Conservation (phyloP, 2,797 vertebrate genomes). For the Enteromius radiatus region DNA sequence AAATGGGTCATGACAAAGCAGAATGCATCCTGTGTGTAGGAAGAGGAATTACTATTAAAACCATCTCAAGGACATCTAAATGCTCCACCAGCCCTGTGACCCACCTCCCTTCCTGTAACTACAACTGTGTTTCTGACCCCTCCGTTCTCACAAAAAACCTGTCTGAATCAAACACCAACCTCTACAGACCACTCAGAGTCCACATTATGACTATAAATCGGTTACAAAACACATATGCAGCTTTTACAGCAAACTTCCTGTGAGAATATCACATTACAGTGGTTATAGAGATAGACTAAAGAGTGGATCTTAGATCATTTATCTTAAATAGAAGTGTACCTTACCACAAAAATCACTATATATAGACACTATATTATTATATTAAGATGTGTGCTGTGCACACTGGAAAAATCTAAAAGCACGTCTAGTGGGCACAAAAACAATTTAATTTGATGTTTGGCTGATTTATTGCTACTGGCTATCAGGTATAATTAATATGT, state of each 20-base stretch:
- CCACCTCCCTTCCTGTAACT: constrained; percentile 67
- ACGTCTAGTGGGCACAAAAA: constrained; percentile 2
- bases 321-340: background rate
- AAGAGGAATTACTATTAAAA: constrained; percentile 23
- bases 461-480: constrained; percentile 27
- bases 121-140: constrained; percentile 69
- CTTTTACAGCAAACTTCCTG: background rate
- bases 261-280: background rate
- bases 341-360: background rate
- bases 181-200: background rate
- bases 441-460: constrained; percentile 20
- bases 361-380: background rate
- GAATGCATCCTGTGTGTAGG: constrained; percentile 37
- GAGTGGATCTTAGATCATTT: background rate
- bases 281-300: background rate
- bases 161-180: background rate
- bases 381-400: background rate
- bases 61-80: constrained; percentile 49
- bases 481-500: constrained; percentile 24
- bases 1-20: constrained; percentile 31
- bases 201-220: background rate
- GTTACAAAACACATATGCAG: background rate
- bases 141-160: constrained; percentile 23
- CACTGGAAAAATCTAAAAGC: background rate
- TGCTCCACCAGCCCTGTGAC: constrained; percentile 39